These are phyloP conservation scores for Rhagophthalmus giganteus DNA, from an alignment of 2,888 invertebrate species.

Conservation along the genomic window DNA sequence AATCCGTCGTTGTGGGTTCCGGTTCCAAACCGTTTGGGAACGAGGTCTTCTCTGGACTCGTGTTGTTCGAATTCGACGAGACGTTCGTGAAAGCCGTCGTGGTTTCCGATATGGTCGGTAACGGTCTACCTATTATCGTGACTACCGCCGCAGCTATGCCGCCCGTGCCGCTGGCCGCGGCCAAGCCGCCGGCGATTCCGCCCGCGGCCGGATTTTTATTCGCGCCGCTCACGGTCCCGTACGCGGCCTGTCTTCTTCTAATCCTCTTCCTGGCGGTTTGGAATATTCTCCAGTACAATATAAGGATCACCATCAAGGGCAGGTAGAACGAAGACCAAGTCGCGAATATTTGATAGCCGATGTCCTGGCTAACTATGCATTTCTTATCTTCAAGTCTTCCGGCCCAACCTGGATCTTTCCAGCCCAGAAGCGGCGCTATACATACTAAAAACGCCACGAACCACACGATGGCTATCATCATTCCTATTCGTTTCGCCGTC, in stretches of 20 bases:
- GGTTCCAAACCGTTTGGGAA: slow-evolving; percentile 70
- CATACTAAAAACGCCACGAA: slow-evolving; percentile 80
- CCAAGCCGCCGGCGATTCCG: slow-evolving; percentile 58
- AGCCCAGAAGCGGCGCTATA: slow-evolving; percentile 84
- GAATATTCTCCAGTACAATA: slow-evolving; percentile 89
- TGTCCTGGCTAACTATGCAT: slow-evolving; percentile 83
- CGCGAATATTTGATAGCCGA: slow-evolving; percentile 84
- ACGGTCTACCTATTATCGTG: slow-evolving; percentile 60
- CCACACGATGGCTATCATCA: slow-evolving; percentile 86
- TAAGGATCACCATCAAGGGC: slow-evolving; percentile 83
- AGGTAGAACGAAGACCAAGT: slow-evolving; percentile 90
- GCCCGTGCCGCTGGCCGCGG: slow-evolving; percentile 71
- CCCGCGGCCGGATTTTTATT: slow-evolving; percentile 56
- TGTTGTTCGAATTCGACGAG: slow-evolving; percentile 73
- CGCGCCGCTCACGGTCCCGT: slow-evolving; percentile 49
- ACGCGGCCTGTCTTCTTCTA: slow-evolving; percentile 62
- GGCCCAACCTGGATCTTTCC: slow-evolving; percentile 72
- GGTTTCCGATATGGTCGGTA: slow-evolving; percentile 73
- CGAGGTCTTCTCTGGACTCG: slow-evolving; percentile 75
- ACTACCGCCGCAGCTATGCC: slow-evolving; percentile 76
- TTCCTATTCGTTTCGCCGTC: slow-evolving; percentile 73
- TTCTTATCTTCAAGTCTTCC: slow-evolving; percentile 65
- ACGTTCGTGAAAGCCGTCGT: slow-evolving; percentile 74
- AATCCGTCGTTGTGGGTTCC: slow-evolving; percentile 64
- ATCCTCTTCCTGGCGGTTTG: slow-evolving; percentile 87